phyloP scores from a whole-genome alignment of 2,797 vertebrate genomes.

The Florisuga fusca region DNA sequence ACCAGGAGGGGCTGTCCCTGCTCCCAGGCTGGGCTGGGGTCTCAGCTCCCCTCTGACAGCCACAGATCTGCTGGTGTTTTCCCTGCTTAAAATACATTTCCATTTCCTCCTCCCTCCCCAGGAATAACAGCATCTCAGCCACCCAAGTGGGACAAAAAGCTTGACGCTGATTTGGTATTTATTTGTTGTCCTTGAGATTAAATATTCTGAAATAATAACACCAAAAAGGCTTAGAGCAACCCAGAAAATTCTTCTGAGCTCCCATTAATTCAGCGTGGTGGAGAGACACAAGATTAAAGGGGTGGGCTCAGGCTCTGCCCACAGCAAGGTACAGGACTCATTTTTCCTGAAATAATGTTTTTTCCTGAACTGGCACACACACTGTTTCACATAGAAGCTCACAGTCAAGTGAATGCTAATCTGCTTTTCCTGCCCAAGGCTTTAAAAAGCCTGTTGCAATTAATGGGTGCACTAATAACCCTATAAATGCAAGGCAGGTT shows the following conservation, averaged over 20 bases:
- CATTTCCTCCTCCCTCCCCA: neutral
- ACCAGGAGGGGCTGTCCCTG: neutral
- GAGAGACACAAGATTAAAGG: conserved; percentile 57
- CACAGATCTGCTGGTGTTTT: fast-evolving
- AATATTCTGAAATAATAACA: conserved; percentile 64
- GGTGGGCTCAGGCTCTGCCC: neutral
- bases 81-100: neutral
- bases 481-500: neutral
- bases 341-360: neutral
- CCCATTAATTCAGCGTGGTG: conserved; percentile 27
- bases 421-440: neutral
- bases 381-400: neutral
- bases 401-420: neutral
- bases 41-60: fast-evolving
- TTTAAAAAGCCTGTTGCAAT: neutral
- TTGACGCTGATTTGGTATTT: neutral
- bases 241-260: conserved; percentile 60
- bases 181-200: conserved; percentile 62
- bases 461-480: neutral
- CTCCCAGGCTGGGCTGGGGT: neutral
- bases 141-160: neutral
- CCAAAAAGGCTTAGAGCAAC: conserved; percentile 57
- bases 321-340: neutral
- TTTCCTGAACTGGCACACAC: neutral
- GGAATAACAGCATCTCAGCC: neutral